phyloP scores from a whole-genome alignment of 2,888 invertebrate species.

The Lissocephala sabroskyi region DNA sequence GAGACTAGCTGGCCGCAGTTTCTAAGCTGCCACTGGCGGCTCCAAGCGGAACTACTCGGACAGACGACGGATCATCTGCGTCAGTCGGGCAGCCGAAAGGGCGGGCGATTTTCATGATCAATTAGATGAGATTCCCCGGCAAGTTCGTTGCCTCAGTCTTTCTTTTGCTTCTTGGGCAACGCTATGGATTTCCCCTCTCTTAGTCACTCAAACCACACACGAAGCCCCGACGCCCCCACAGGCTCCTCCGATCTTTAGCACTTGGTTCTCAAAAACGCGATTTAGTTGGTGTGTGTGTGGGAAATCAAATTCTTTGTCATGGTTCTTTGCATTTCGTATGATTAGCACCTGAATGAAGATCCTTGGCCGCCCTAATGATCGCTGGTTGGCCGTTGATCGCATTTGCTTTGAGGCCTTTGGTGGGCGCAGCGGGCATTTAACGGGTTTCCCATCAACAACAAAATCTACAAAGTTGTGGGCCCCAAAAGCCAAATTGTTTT shows the following conservation, averaged over 20 bases:
- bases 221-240: conserved; percentile 1
- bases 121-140: too few species aligned
- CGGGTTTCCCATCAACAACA: conserved; percentile 47
- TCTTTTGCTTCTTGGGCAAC: too few species aligned
- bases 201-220: too few species aligned
- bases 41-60: conserved; percentile 52
- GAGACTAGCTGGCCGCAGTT: conserved; percentile 30
- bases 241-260: conserved; percentile 29
- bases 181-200: too few species aligned
- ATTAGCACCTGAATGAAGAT: conserved; percentile 57
- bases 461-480: conserved; percentile 35
- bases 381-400: too few species aligned
- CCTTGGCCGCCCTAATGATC: too few species aligned
- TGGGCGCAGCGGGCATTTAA: neutral
- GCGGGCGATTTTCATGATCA: too few species aligned
- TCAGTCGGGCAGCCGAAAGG: conserved; percentile 13
- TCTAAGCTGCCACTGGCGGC: conserved; percentile 33
- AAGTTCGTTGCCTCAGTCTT: conserved; percentile 1
- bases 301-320: conserved; percentile 56
- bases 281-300: conserved; percentile 54
- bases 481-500: conserved; percentile 66
- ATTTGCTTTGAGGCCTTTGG: too few species aligned
- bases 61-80: conserved; percentile 30
- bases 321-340: conserved; percentile 33
- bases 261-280: conserved; percentile 60